Evolutionary conservation across 2,113 vertebrate species (phyloP), one percentile per base, ranked within the genome.

Genomic region (Tympanuchus pallidicinctus): DNA sequence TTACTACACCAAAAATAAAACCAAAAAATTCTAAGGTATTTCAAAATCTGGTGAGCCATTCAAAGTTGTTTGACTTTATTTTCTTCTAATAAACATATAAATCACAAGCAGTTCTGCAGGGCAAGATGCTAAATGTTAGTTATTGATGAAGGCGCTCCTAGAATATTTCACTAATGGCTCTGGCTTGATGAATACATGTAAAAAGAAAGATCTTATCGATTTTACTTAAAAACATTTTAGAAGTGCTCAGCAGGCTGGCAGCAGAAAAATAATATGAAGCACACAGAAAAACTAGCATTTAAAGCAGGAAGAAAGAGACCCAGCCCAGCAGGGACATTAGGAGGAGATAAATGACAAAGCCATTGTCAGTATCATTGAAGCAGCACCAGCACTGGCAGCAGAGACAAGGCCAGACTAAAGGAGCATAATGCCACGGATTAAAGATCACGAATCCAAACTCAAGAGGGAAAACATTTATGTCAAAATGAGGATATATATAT

Each of bases 341-440:
- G 7, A 69, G 34, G 47, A 73, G 24, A 38, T 9, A 47, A 82
- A 75, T 74, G 18, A 56, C 20, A 65, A 83, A 89, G 34, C 10
- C 42, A 13, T 32, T 57, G 52, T 32, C 30, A 48, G 16, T n/a
- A 56, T 19, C 34, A 27, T 0, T 1, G 57, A 56, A 60, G 60
- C 67, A 87, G 90, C 76, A 78, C 14, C 18, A 76, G 72, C 50
- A 47, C 50, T 25, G 40, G 42, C 65, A 56, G 60, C 50, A 70
- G 50, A 30, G 19, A 8, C 48, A 25, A 76, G 36, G 76, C 72
- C 50, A 67, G n/a, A 11, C 54, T 8, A 3, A 1, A 21, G 28
- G 1, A 28, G 9, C 54, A 27, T 3, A 27, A 10, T 34, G 2
- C 25, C 8, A 28, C 0, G 1, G 47, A 25, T 45, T 59, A 38